Evolutionary conservation across 2,797 vertebrate species (phyloP).

Genomic region (Poeciliopsis turneri): DNA sequence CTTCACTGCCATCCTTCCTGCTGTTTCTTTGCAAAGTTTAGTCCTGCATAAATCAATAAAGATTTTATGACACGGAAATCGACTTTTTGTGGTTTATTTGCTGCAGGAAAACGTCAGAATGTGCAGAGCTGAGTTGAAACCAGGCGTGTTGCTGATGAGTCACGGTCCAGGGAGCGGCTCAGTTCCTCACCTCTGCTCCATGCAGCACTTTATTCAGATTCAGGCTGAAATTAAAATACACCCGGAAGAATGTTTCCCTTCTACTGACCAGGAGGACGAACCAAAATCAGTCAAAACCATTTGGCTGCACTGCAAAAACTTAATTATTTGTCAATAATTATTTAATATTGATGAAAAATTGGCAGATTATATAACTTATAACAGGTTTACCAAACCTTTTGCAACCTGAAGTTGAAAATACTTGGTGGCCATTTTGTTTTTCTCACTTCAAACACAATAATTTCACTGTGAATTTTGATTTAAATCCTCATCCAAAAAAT

Average conservation of each 20-base stretch:
- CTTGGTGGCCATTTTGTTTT: too few species aligned
- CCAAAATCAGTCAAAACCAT: not conserved
- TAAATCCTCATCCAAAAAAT: too few species aligned
- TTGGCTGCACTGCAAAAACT: not conserved
- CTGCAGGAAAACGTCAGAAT: not conserved
- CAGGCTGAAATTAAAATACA: slow-evolving; percentile 13
- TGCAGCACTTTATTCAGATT: not conserved
- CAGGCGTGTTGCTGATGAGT: slow-evolving; percentile 6
- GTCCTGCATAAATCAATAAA: slow-evolving; percentile 72
- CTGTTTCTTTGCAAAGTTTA: slow-evolving; percentile 43
- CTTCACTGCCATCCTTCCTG: slow-evolving; percentile 39
- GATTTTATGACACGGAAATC: slow-evolving; percentile 48
- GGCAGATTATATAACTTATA: too few species aligned
- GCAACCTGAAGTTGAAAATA: too few species aligned
- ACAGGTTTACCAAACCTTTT: too few species aligned
- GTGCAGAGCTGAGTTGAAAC: not conserved
- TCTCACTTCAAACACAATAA: too few species aligned
- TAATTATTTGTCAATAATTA: not conserved
- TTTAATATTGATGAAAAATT: too few species aligned
- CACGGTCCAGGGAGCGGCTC: slow-evolving; percentile 12
- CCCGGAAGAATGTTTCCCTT: not conserved
- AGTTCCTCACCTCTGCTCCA: slow-evolving; percentile 16
- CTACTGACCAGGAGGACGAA: not conserved
- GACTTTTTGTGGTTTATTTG: slow-evolving; percentile 19
- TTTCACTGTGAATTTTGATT: too few species aligned